Evolutionary conservation across 2,797 vertebrate species (phyloP).

Genomic region (Pseudocheirus occidentalis): DNA sequence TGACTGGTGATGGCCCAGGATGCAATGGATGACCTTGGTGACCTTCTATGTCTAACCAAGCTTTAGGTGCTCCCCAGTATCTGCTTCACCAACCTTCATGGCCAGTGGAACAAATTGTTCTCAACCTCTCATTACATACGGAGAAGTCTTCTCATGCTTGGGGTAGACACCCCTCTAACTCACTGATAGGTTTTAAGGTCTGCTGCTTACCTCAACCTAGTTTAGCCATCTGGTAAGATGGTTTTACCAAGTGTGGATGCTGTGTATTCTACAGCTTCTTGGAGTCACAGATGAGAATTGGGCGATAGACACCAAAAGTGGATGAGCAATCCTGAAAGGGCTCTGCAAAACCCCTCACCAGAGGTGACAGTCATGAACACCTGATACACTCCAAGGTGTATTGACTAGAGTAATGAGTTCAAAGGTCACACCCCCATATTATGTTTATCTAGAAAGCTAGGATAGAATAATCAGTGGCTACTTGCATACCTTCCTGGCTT

Average conservation of each 20-base stretch:
- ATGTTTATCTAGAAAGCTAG: not conserved
- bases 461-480: not conserved
- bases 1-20: not conserved
- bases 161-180: not conserved
- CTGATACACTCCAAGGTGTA: not conserved
- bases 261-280: not conserved
- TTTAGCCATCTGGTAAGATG: not conserved
- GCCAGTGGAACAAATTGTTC: not conserved
- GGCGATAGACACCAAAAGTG: not conserved
- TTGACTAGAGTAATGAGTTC: not conserved
- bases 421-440: not conserved
- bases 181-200: not conserved
- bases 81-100: not conserved
- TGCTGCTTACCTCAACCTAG: not conserved
- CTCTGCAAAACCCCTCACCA: not conserved
- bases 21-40: not conserved
- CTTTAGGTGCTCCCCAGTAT: not conserved
- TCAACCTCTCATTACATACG: not conserved
- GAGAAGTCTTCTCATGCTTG: not conserved
- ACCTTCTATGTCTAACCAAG: too few relatives aligned
- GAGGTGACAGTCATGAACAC: not conserved
- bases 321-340: not conserved
- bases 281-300: not conserved
- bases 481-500: not conserved
- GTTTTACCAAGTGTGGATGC: not conserved